A percentile compares a stretch with the other conserved stretches of the same genome.
phyloP scores from a whole-genome alignment of 2,797 vertebrate genomes.

The Poecilia velifera region DNA sequence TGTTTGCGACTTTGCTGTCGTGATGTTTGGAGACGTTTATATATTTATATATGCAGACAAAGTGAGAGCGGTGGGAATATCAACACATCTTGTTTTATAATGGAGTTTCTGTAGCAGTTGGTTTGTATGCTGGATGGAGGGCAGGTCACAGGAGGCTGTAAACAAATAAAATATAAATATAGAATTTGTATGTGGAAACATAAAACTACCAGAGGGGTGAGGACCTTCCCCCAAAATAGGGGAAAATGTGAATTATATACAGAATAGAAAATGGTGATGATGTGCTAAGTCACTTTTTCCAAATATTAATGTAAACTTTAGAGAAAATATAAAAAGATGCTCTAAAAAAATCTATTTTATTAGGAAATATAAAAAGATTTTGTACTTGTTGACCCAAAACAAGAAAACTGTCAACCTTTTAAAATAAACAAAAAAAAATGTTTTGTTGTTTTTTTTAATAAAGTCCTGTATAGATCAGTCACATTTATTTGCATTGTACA shows the following conservation, averaged over 20 bases:
- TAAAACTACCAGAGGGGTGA: neutral
- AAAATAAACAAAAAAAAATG: too few relatives aligned
- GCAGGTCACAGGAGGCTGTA: conserved; percentile 10
- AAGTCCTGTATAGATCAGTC: neutral
- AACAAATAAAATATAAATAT: neutral
- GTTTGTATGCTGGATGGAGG: conserved; percentile 27
- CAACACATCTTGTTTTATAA: conserved; percentile 37
- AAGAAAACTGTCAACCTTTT: neutral
- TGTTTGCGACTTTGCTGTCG: neutral
- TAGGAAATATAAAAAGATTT: neutral
- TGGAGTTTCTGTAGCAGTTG: conserved; percentile 29
- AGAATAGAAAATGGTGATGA: neutral
- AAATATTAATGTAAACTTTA: neutral
- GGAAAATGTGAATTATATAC: neutral
- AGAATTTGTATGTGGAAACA: conserved; percentile 5
- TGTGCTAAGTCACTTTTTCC: neutral
- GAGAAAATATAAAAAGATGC: neutral
- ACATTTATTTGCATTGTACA: too few relatives aligned
- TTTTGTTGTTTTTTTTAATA: neutral
- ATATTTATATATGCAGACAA: conserved; percentile 11
- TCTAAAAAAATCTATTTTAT: too few relatives aligned
- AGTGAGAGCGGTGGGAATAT: conserved; percentile 13
- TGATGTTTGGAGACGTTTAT: conserved; percentile 16
- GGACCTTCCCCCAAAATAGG: neutral
- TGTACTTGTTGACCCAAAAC: neutral